Base-by-base conservation (phyloP, 1,140 invertebrate genomes). In the Anoplolepis gracilipes region DNA sequence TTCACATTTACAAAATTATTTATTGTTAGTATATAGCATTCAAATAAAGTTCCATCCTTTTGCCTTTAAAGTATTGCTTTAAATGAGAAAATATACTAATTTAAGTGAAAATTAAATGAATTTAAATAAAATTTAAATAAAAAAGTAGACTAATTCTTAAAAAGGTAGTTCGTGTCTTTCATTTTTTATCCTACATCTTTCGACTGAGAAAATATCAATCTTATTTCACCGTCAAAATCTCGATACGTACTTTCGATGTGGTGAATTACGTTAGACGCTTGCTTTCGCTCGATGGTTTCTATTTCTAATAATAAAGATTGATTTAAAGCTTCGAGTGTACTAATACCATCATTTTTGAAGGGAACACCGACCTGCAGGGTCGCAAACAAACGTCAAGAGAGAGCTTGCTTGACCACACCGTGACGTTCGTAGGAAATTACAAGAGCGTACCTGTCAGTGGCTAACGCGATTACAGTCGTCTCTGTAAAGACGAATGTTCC, bases 401-500 rank as follows among this genome's bases (percentile, higher is more conserved):
- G 39, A 59, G 57, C 46, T 79, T 30, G 67, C 67, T 73, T 72
- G 78, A 82, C 78, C 78, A 25, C 33, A 22, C 53, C 16, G 67
- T 72, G 78, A 72, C 36, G 67, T 25, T 30, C 53, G 78, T 82
- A 59, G 78, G 25, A 82, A 82, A 82, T 82, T 82, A 82, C 78
- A 57, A 73, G 67, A 73, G 19, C 78, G 36, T 82, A 57, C 36
- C 67, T 30, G 78, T 73, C 67, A 72, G 65, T 59, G 53, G 65
- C 53, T 82, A 82, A 82, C 67, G 78, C 67, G 78, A 82, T 82
- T 82, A 82, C 78, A 82, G 78, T 82, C 78, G 78, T 82, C 67
- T 13, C 25, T 64, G 78, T 82, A 82, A 82, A 73, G 67, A 82
- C 78, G 67, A 73, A 82, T 73, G 78, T 72, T 42, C 36, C 78